These are phyloP conservation scores for Phainopepla nitens DNA, from an alignment of 2,113 vertebrate species.

Conservation along the genomic window DNA sequence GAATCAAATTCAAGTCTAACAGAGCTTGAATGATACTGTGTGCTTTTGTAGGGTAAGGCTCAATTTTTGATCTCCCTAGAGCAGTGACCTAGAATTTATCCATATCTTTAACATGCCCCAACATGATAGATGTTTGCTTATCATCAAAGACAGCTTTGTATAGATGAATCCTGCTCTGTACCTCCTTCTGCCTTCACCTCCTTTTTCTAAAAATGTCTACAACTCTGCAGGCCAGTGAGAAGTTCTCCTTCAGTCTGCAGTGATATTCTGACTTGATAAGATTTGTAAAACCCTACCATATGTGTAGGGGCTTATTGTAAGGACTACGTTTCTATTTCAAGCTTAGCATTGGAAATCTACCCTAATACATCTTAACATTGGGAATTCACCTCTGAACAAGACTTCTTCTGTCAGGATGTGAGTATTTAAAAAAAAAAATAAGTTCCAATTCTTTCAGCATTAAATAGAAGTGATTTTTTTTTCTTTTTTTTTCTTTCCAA, in stretches of 20 bases:
- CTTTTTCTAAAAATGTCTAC: neutral
- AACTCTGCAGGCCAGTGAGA: neutral
- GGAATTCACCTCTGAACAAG: neutral
- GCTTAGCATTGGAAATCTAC: neutral
- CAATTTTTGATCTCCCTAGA: constrained; percentile 45
- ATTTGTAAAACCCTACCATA: neutral
- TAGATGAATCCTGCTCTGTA: neutral
- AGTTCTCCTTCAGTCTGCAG: neutral
- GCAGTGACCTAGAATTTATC: constrained; percentile 30
- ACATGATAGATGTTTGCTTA: constrained; percentile 19
- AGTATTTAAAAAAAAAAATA: neutral
- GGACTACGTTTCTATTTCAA: neutral
- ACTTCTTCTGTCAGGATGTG: neutral
- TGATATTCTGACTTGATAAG: neutral
- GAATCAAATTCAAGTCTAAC: constrained; percentile 30
- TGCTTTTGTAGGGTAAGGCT: constrained; percentile 1
- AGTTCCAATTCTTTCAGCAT: neutral
- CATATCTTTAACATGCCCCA: constrained; percentile 10
- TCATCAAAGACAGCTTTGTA: constrained; percentile 51
- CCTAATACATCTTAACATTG: neutral
- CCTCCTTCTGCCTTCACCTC: neutral
- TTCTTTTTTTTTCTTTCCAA: neutral
- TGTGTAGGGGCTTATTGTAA: neutral
- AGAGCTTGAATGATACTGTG: neutral
- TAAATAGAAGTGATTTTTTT: neutral